A percentile compares a stretch with the other conserved stretches of the same genome.
phyloP scores from a whole-genome alignment of 2,888 invertebrate species.

The Gibbula magus region DNA sequence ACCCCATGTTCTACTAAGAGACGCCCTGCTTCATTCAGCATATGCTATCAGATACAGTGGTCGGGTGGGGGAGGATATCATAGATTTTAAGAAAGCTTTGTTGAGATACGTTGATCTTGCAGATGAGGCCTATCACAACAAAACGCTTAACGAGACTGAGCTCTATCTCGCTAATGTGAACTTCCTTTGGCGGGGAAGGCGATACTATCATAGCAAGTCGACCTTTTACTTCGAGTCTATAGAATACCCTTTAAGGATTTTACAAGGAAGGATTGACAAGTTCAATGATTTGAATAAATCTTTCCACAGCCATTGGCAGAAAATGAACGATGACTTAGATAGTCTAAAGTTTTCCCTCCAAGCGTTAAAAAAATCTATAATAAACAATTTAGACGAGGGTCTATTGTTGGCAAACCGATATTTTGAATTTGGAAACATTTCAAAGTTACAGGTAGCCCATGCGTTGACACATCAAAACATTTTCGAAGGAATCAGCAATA shows the following conservation, averaged over 20 bases:
- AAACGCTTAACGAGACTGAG: conserved; percentile 39
- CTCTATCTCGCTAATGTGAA: conserved; percentile 37
- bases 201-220: conserved; percentile 53
- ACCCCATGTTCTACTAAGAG: conserved; percentile 54
- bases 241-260: conserved; percentile 49
- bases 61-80: conserved; percentile 42
- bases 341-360: conserved; percentile 31
- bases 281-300: conserved; percentile 41
- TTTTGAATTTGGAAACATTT: conserved; percentile 33
- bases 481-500: conserved; percentile 38
- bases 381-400: conserved; percentile 37
- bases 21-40: conserved; percentile 47
- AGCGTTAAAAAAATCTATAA: conserved; percentile 35
- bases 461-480: conserved; percentile 45
- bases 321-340: conserved; percentile 42
- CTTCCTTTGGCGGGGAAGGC: conserved; percentile 47
- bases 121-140: conserved; percentile 36
- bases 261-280: conserved; percentile 39
- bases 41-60: conserved; percentile 48
- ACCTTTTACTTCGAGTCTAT: conserved; percentile 56
- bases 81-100: conserved; percentile 33
- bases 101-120: conserved; percentile 37
- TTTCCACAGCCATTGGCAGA: conserved; percentile 30
- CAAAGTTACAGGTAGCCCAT: conserved; percentile 46
- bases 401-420: conserved; percentile 38